These are phyloP conservation scores for Empidonax traillii DNA, from an alignment of 2,113 vertebrate genomes.

Conservation along the genomic window DNA sequence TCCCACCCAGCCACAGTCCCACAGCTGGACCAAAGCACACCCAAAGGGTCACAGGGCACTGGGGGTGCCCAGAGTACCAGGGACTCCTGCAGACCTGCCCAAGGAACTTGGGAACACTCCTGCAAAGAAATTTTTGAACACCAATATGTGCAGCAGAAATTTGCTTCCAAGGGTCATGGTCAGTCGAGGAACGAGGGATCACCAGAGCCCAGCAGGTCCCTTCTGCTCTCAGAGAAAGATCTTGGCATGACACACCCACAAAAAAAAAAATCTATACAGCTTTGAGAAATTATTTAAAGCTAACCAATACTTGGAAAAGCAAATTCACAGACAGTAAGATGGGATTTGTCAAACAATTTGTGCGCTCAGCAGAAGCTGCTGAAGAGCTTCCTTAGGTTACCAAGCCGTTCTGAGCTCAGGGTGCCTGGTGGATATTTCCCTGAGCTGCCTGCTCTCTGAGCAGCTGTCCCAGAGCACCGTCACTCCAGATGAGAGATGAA, in stretches of 20 bases:
- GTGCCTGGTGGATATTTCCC: not conserved
- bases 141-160: not conserved
- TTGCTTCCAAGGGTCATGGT: not conserved
- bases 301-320: not conserved
- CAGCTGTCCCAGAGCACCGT: not conserved
- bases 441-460: not conserved
- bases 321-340: not conserved
- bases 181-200: rapidly evolving
- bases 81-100: not conserved
- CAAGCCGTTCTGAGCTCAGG: not conserved
- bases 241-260: not conserved
- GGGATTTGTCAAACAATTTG: not conserved
- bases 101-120: rapidly evolving
- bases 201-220: not conserved
- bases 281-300: not conserved
- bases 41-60: not conserved
- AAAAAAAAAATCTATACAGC: not conserved
- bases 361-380: not conserved
- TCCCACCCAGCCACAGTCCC: no score
- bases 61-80: not conserved
- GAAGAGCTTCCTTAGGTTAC: not conserved
- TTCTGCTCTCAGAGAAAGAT: not conserved
- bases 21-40: rapidly evolving
- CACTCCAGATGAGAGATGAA: not conserved
- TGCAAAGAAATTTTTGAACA: not conserved